These are phyloP conservation scores for Phylloscopus whistleri DNA, from an alignment of 2,113 vertebrate genomes.

Conservation along the genomic window DNA sequence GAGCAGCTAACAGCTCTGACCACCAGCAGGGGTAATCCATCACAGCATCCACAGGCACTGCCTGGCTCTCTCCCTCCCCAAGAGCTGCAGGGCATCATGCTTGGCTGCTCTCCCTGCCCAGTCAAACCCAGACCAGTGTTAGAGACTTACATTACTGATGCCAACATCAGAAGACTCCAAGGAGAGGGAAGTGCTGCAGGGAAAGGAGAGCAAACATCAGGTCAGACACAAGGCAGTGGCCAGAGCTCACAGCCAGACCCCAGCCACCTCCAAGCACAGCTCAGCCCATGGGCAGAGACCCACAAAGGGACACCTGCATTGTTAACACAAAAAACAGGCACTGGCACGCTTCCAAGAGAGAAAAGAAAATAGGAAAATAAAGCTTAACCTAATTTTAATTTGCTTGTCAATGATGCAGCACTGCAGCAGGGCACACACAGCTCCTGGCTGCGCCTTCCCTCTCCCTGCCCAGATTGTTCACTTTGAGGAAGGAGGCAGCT, in stretches of 20 bases:
- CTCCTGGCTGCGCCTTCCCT: neutral
- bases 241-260: neutral
- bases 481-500: neutral
- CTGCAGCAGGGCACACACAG: neutral
- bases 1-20: neutral
- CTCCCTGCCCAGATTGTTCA: neutral
- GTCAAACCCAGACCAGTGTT: rapidly evolving
- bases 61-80: neutral
- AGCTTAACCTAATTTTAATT: neutral
- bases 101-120: neutral
- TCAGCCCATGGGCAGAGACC: neutral
- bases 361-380: neutral
- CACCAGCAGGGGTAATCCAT: neutral
- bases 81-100: neutral
- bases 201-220: neutral
- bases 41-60: neutral
- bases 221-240: neutral
- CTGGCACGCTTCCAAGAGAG: neutral
- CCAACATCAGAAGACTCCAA: conserved; percentile 44
- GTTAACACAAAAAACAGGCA: neutral
- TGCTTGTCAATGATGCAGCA: neutral
- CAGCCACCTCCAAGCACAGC: rapidly evolving
- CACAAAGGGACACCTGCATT: neutral
- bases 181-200: neutral
- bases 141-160: conserved; percentile 45